Evolutionary conservation across 2,888 invertebrate genomes (phyloP).

Genomic region (Synergus gifuensis): DNA sequence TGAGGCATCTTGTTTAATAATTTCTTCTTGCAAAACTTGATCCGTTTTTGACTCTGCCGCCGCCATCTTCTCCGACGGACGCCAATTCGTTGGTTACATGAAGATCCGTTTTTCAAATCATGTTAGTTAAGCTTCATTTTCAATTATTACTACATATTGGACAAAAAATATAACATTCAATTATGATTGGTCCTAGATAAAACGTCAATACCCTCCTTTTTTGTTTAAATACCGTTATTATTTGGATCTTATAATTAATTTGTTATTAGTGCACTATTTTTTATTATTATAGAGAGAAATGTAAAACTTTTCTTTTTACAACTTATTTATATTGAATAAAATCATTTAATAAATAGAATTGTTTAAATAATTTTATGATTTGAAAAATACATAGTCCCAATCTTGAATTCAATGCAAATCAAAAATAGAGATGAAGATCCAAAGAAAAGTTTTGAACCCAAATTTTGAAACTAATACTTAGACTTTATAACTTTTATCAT

Average conservation of each 20-base stretch:
- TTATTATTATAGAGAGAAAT: too few relatives aligned
- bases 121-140: constrained; percentile 44
- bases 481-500: background rate
- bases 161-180: background rate
- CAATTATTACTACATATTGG: constrained; percentile 9
- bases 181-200: background rate
- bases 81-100: constrained; percentile 53
- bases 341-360: background rate
- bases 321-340: background rate
- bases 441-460: background rate
- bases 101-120: constrained; percentile 30
- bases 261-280: too few relatives aligned
- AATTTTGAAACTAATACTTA: background rate
- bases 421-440: background rate
- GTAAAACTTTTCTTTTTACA: background rate
- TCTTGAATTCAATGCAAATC: background rate
- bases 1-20: constrained; percentile 56
- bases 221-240: background rate
- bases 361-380: background rate
- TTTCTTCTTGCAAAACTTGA: constrained; percentile 57
- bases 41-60: constrained; percentile 63
- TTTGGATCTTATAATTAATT: background rate
- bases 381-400: background rate
- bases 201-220: background rate
- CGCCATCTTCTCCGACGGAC: constrained; percentile 65